Percentiles rank a stretch among this genome's conserved stretches.
Evolutionary conservation across 2,888 invertebrate species (phyloP).

Genomic region (Synergus japonicus): DNA sequence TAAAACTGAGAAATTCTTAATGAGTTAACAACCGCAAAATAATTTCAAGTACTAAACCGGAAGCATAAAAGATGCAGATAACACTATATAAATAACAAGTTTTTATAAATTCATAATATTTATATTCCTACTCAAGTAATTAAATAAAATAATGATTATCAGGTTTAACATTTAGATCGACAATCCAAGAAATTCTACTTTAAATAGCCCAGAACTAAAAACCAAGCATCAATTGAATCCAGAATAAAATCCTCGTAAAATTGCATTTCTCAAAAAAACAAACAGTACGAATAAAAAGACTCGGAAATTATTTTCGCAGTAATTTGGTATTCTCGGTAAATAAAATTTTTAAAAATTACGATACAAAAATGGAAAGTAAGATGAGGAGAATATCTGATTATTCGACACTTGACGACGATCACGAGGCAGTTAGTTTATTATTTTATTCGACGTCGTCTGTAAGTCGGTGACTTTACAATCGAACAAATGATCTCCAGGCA

Average conservation of each 20-base stretch:
- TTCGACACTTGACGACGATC: slow-evolving; percentile 36
- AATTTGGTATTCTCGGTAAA: slow-evolving; percentile 6
- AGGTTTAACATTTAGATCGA: background rate
- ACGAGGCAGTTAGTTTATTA: slow-evolving; percentile 38
- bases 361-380: slow-evolving; percentile 35
- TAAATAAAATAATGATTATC: background rate
- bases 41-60: too few species aligned
- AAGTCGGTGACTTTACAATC: slow-evolving; percentile 29
- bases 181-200: background rate
- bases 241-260: slow-evolving; percentile 18
- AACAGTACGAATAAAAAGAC: background rate
- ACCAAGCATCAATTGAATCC: background rate
- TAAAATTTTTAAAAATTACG: background rate
- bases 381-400: slow-evolving; percentile 32
- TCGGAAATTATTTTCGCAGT: background rate
- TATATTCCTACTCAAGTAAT: background rate
- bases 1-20: too few species aligned
- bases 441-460: slow-evolving; percentile 33
- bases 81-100: background rate
- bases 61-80: too few species aligned
- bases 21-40: too few species aligned
- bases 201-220: background rate
- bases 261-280: background rate
- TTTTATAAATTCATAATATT: background rate
- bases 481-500: slow-evolving; percentile 31